These are phyloP conservation scores for Platysternon megacephalum DNA, from an alignment of 2,113 vertebrate species.

Conservation along the genomic window DNA sequence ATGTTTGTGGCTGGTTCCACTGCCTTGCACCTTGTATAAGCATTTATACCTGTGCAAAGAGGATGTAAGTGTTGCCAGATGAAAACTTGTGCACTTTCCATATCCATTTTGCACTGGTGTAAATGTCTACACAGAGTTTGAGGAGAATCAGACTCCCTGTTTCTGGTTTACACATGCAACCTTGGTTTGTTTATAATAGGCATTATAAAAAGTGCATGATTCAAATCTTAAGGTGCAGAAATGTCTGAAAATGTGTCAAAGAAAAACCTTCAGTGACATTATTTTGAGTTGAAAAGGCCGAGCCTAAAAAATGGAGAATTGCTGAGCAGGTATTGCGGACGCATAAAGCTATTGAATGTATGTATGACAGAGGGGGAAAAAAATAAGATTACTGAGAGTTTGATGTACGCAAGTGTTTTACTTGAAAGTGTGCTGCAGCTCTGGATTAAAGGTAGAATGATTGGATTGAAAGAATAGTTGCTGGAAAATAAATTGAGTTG, in stretches of 20 bases:
- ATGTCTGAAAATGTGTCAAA: background rate
- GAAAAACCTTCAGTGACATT: background rate
- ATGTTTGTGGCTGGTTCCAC: slow-evolving; percentile 46
- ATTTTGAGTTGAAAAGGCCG: slow-evolving; percentile 28
- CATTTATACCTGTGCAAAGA: background rate
- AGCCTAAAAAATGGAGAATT: background rate
- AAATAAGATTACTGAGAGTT: background rate
- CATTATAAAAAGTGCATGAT: slow-evolving; percentile 16
- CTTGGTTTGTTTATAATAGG: slow-evolving; percentile 44
- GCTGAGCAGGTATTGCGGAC: background rate
- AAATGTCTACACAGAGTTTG: slow-evolving; percentile 48
- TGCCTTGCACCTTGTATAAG: slow-evolving; percentile 50
- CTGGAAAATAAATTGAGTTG: slow-evolving; percentile 15
- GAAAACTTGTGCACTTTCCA: slow-evolving; percentile 55
- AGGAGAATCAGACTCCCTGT: background rate
- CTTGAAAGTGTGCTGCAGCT: background rate
- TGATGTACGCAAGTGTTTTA: background rate
- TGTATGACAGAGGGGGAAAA: background rate
- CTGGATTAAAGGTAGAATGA: background rate
- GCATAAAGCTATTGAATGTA: background rate
- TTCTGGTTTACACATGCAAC: background rate
- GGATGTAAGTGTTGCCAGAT: slow-evolving; percentile 44
- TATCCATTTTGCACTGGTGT: slow-evolving; percentile 20
- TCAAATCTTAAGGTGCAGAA: slow-evolving; percentile 32
- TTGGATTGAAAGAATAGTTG: slow-evolving; percentile 20